Conservation (phyloP, 2,888 invertebrate species). For the Dicyrtoma fusca region DNA sequence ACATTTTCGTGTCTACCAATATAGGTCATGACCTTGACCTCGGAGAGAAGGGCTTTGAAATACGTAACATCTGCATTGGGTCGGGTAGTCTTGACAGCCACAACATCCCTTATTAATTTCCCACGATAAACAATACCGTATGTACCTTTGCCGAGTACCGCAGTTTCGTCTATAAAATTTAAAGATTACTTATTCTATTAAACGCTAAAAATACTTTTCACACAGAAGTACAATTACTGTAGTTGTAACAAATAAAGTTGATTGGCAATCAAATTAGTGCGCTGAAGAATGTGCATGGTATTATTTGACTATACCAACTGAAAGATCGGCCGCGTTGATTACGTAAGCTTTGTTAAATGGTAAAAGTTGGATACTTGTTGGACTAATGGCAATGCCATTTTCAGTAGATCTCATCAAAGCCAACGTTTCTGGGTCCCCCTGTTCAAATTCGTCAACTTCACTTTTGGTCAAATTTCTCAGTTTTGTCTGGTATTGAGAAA, state of each 20-base stretch:
- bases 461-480: conserved; percentile 1
- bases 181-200: neutral
- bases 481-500: no score
- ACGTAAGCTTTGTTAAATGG: neutral
- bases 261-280: no score
- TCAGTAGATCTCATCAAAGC: neutral
- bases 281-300: no score
- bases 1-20: neutral
- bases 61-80: conserved; percentile 5
- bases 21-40: conserved; percentile 15
- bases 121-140: no score
- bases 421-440: neutral
- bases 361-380: neutral
- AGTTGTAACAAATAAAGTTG: neutral
- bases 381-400: neutral
- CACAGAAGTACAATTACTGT: neutral
- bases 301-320: neutral
- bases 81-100: conserved; percentile 15
- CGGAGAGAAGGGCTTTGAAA: conserved; percentile 14
- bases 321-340: neutral
- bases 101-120: neutral
- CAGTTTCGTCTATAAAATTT: neutral
- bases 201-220: no score
- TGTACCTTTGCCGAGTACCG: neutral
- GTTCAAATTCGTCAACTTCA: neutral